phyloP scores from a whole-genome alignment of 2,113 vertebrate genomes.

The Calyptommatus sinebrachiatus region DNA sequence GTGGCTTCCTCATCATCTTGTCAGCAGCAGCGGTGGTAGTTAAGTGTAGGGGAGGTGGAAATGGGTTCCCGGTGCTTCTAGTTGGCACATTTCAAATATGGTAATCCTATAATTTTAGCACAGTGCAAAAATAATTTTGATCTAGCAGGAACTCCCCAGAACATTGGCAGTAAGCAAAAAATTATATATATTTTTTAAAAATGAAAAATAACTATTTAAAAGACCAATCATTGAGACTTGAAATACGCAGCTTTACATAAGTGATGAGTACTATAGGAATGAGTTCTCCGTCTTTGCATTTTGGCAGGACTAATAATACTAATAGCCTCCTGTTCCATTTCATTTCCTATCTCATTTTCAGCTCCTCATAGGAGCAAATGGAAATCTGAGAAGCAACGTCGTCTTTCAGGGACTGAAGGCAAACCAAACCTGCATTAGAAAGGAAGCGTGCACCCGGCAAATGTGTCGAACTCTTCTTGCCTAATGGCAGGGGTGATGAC shows the following conservation, averaged over 20 bases:
- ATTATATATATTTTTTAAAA: no score
- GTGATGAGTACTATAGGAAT: neutral
- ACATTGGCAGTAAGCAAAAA: neutral
- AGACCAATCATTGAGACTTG: neutral
- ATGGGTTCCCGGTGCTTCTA: no score
- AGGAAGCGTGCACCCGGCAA: neutral
- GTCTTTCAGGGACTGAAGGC: neutral
- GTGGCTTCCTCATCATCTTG: no score
- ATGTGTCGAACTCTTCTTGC: neutral
- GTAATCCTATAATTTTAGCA: no score
- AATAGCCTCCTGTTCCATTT: neutral
- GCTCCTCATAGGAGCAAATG: neutral
- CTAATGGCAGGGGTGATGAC: neutral
- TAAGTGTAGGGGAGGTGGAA: no score
- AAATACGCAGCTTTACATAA: neutral
- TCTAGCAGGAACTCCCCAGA: neutral
- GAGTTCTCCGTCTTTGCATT: neutral
- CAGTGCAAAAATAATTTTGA: neutral
- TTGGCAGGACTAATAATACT: neutral
- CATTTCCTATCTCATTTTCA: neutral
- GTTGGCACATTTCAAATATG: neutral
- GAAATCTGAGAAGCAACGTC: neutral
- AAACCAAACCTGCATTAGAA: neutral
- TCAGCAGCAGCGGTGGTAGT: no score
- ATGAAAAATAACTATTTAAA: neutral